Percentiles rank a stretch among this genome's conserved stretches.
These are phyloP conservation scores for Lutjanus argentimaculatus DNA, from an alignment of 2,797 vertebrate genomes.

Conservation along the genomic window DNA sequence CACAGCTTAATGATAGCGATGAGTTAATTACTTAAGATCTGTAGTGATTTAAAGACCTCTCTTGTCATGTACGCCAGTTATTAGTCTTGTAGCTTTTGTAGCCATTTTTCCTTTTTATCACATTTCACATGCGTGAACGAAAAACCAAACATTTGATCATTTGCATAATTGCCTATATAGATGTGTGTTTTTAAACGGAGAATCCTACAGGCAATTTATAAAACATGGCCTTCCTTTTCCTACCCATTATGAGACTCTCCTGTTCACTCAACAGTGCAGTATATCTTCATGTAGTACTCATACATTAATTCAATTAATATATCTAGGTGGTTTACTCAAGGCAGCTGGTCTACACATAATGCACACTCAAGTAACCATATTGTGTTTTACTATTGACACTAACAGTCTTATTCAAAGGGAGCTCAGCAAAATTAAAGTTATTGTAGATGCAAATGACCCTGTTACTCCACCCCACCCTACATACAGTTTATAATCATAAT, in stretches of 20 bases:
- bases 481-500: too few species aligned
- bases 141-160: slow-evolving; percentile 50
- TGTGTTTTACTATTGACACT: not conserved
- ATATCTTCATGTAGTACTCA: slow-evolving; percentile 16
- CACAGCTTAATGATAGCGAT: slow-evolving; percentile 69
- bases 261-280: slow-evolving; percentile 4
- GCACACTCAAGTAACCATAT: not conserved
- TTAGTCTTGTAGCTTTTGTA: slow-evolving; percentile 52
- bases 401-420: not conserved
- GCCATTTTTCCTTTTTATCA: slow-evolving; percentile 43
- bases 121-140: slow-evolving; percentile 47
- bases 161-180: slow-evolving; percentile 42
- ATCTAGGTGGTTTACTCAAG: slow-evolving; percentile 6
- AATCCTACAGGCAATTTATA: slow-evolving; percentile 24
- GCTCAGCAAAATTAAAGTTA: not conserved
- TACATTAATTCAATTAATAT: slow-evolving; percentile 32
- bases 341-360: slow-evolving; percentile 8
- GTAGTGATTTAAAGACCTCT: slow-evolving; percentile 67
- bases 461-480: too few species aligned
- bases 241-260: not conserved
- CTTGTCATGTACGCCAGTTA: slow-evolving; percentile 47
- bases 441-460: not conserved
- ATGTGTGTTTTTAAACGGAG: slow-evolving; percentile 35
- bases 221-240: slow-evolving; percentile 17
- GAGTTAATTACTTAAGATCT: slow-evolving; percentile 74